A percentile compares a stretch with the other conserved stretches of the same genome.
phyloP scores from a whole-genome alignment of 1,140 invertebrate genomes.

The Leptinotarsa undecemlineata region DNA sequence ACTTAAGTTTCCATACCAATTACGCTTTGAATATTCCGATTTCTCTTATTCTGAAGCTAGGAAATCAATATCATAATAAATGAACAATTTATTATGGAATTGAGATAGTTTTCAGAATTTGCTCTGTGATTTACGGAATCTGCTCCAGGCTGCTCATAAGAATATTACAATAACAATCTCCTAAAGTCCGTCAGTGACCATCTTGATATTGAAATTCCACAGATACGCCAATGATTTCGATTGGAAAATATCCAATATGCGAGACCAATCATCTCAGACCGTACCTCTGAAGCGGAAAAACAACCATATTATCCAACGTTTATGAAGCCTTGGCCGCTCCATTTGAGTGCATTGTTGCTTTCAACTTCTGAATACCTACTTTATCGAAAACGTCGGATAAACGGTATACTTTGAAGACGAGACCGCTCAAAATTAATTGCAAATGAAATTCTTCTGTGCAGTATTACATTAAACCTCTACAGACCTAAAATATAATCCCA shows the following conservation, averaged over 20 bases:
- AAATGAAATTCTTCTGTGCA: conserved; percentile 43
- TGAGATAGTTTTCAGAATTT: too few species aligned
- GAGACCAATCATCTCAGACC: conserved; percentile 35
- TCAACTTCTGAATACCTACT: conserved; percentile 45
- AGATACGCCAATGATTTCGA: conserved; percentile 17
- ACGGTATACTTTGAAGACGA: conserved; percentile 35
- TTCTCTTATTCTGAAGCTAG: too few species aligned
- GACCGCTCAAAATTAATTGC: conserved; percentile 43
- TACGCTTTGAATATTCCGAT: too few species aligned
- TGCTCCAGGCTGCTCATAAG: too few species aligned
- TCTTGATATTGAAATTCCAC: background rate
- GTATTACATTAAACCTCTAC: conserved; percentile 33
- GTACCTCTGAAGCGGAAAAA: conserved; percentile 37
- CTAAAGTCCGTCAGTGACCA: too few species aligned
- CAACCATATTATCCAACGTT: conserved; percentile 39
- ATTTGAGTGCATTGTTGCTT: conserved; percentile 47
- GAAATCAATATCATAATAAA: too few species aligned
- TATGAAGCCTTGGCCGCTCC: conserved; percentile 38
- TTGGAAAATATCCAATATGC: conserved; percentile 34
- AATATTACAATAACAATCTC: too few species aligned
- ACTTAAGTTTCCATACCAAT: too few species aligned
- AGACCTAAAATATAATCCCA: background rate
- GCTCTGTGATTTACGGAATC: too few species aligned
- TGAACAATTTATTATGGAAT: too few species aligned
- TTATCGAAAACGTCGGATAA: conserved; percentile 32